Base-by-base conservation (phyloP, 30 jellyfish, hydroid and myxozoan species). In the Catostylus mosaicus region DNA sequence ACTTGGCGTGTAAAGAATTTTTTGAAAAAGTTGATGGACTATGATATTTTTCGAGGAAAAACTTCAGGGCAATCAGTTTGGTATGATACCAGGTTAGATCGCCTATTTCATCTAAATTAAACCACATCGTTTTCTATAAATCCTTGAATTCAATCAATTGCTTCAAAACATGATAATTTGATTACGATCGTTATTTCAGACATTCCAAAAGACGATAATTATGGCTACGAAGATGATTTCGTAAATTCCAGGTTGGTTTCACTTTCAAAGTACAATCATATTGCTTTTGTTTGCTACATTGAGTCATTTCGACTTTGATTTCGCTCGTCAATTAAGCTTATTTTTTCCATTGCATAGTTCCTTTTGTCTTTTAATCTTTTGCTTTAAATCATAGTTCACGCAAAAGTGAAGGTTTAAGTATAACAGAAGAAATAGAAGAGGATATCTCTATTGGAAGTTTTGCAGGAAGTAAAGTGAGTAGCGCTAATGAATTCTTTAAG, bases 371-470 rank as follows among this genome's bases (percentile, higher is more conserved):
- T 36, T n/a, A 16, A 7, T 3, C 3, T 3, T 23, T 16, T 59
- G 37, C 37, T 35, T 77, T 34, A 16, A 5, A 56, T 74, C 54
- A 5, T 32, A 94, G 99, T 52, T 94, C 99, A 16, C 86, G 76
- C 65, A 94, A 88, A 54, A 85, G 97, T 73, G 98, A 92, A 78
- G 95, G 89, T 18, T 80, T 88, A 75, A 94, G 99, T 47, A 88
- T 94, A 4, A 85, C 97, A 20, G 99, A 94, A 83, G 99, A 94
- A 80, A 88, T 94, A 30, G 99, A 94, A 77, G 99, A 94, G 62
- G 94, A 94, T 35, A 63, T 94, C n/a, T 94, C 99, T 4, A 94
- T 94, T 57, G 99, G 99, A 54, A 88, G 97, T 62, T 94, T 88
- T 78, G 99, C 97, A 1, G 99, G 90, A 9, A 94, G 99, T 84